These are phyloP conservation scores for Penaeus monodon DNA, from an alignment of 2,888 invertebrate species.

Conservation along the genomic window DNA sequence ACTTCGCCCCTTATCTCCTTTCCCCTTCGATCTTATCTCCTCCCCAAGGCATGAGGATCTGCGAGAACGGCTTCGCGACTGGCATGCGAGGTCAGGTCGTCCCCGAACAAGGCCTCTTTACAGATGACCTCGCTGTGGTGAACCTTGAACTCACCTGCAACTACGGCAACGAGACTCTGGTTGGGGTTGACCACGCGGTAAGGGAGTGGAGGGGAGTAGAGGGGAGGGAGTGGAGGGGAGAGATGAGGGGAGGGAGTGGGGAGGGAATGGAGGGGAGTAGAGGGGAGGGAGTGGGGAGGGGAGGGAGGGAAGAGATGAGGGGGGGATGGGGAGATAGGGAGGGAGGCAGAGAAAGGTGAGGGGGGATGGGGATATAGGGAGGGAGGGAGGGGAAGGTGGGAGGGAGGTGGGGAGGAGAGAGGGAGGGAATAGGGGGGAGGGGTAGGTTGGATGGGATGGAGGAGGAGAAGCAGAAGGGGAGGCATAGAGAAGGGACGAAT, in stretches of 20 bases:
- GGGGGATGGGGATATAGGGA: too few relatives aligned
- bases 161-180: neutral
- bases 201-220: too few relatives aligned
- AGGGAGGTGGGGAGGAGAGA: neutral
- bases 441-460: neutral
- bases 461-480: neutral
- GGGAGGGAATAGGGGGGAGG: neutral
- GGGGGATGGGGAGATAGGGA: neutral
- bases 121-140: neutral
- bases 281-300: neutral
- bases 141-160: neutral
- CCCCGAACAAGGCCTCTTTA: neutral
- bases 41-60: conserved; percentile 1
- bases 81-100: conserved; percentile 12
- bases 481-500: too few relatives aligned
- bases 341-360: neutral
- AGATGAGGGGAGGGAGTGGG: neutral
- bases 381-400: too few relatives aligned
- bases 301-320: neutral
- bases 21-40: too few relatives aligned
- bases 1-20: too few relatives aligned
- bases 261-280: neutral
- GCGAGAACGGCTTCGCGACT: neutral
- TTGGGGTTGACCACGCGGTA: neutral
- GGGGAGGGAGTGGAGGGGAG: neutral